These are phyloP conservation scores for Drosophila guanche DNA, from an alignment of 1,140 invertebrate genomes.

Conservation along the genomic window DNA sequence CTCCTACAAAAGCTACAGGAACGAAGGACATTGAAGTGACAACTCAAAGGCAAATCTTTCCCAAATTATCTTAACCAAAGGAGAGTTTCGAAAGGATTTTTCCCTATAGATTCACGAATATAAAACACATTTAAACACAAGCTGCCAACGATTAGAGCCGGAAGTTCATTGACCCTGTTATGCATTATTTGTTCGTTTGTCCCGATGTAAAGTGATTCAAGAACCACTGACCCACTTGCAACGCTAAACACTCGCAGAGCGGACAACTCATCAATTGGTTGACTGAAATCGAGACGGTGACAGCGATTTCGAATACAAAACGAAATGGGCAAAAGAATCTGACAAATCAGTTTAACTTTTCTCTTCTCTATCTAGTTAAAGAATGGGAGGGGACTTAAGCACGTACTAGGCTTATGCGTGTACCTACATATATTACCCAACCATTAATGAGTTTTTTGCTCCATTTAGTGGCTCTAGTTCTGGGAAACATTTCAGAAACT, in stretches of 20 bases:
- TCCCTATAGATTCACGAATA: background rate
- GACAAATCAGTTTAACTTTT: slow-evolving; percentile 55
- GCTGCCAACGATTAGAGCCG: background rate
- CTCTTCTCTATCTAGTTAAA: background rate
- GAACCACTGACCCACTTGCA: slow-evolving; percentile 25
- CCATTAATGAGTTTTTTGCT: slow-evolving; percentile 78
- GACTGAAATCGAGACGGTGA: slow-evolving; percentile 20
- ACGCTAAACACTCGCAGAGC: slow-evolving; percentile 14
- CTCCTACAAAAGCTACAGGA: too few relatives aligned
- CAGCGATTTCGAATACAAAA: slow-evolving; percentile 34
- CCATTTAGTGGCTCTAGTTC: slow-evolving; percentile 63
- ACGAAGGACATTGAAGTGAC: too few relatives aligned
- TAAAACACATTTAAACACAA: too few relatives aligned
- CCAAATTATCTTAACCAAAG: too few relatives aligned
- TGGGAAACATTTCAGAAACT: slow-evolving; percentile 47
- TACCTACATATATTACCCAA: slow-evolving; percentile 60
- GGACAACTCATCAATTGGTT: slow-evolving; percentile 46
- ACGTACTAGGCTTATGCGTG: too few relatives aligned
- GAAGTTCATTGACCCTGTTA: slow-evolving; percentile 24
- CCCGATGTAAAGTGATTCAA: slow-evolving; percentile 56
- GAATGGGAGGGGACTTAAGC: background rate
- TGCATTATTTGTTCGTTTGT: slow-evolving; percentile 30
- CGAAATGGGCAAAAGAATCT: slow-evolving; percentile 7
- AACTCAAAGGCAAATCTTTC: too few relatives aligned
- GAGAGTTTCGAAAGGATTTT: too few relatives aligned